Evolutionary conservation across 1,140 invertebrate genomes (phyloP), one percentile per base, ranked within the genome.

Genomic region (Anoplolepis gracilipes): DNA sequence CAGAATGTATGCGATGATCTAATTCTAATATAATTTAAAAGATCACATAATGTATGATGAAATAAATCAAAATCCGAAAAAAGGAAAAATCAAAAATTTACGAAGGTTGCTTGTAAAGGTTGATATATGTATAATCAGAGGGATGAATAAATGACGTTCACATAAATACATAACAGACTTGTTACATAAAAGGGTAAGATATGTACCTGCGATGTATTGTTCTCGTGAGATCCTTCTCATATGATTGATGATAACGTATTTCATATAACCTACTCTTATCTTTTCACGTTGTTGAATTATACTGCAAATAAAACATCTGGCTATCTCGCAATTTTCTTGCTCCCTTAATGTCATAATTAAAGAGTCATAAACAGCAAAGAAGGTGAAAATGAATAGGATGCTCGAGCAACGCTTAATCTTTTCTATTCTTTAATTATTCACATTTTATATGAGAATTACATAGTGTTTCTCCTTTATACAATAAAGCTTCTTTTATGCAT

Each of bases 181-280:
- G 39, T 69, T 69, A 69, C 39, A 6, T 36, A 19, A 69, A 69
- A 55, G 30, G 62, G 6, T 79, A 64, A 46, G 22, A 19, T 36
- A n/a, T 36, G 33, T 36, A 72, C 5, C n/a, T 8, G 13, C 36
- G 28, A 13, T 22, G 61, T 13, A 53, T 67, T 36, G 7, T 69
- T 67, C 22, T 5, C 77, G 77, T 79, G 77, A 79, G 64, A 69
- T 30, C 19, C 30, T 79, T 79, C 77, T 22, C 64, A 79, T 28
- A 69, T 39, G 46, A 69, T 69, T 69, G 64, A 57, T 46, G 77
- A 69, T 79, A 55, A 79, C 30, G 11, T 49, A 57, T 69, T 69
- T 69, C 25, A 39, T n/a, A 69, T 69, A 79, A 79, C 61, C 39
- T 13, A 13, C 19, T 49, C 16, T 69, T 69, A 79, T 79, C 77